Percentiles rank a stretch among this genome's conserved stretches.
Conservation (phyloP, 2,797 vertebrate genomes). For the Dromococcyx pavoninus region DNA sequence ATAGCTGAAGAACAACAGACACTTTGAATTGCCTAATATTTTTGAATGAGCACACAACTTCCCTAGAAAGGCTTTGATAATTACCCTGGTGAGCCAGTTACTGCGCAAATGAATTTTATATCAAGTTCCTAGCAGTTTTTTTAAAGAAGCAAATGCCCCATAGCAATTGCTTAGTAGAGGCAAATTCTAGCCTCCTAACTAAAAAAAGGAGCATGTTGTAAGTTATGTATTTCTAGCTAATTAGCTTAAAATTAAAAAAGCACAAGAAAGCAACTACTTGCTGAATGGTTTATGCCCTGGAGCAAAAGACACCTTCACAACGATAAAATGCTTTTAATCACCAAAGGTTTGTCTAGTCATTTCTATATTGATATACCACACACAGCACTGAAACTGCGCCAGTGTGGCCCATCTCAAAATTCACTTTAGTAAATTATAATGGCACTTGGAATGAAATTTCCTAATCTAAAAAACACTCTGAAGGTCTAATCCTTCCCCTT, state of each 20-base stretch:
- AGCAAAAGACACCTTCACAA: slow-evolving; percentile 41
- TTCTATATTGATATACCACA: neutral
- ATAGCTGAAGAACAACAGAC: neutral
- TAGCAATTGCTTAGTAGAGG: slow-evolving; percentile 36
- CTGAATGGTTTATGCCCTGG: slow-evolving; percentile 18
- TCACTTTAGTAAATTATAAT: neutral
- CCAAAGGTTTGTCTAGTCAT: neutral
- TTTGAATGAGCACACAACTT: slow-evolving; percentile 27
- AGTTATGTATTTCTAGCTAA: slow-evolving; percentile 48
- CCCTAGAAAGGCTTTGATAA: slow-evolving; percentile 4
- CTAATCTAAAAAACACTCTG: neutral
- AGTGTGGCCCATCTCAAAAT: neutral
- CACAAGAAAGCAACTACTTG: slow-evolving; percentile 40
- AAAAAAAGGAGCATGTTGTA: slow-evolving; percentile 8
- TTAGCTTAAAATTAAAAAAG: slow-evolving; percentile 55
- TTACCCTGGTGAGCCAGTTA: slow-evolving; percentile 1
- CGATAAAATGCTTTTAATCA: slow-evolving; percentile 53
- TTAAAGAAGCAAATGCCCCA: slow-evolving; percentile 34
- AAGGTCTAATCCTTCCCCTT: neutral
- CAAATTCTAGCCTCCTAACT: slow-evolving; percentile 25
- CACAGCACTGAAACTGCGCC: neutral
- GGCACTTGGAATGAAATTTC: neutral
- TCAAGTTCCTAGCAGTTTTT: slow-evolving; percentile 27
- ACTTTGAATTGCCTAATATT: neutral
- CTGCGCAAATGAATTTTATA: slow-evolving; percentile 19